Conservation (phyloP, 2,797 vertebrate species). For the Microchirus variegatus region DNA sequence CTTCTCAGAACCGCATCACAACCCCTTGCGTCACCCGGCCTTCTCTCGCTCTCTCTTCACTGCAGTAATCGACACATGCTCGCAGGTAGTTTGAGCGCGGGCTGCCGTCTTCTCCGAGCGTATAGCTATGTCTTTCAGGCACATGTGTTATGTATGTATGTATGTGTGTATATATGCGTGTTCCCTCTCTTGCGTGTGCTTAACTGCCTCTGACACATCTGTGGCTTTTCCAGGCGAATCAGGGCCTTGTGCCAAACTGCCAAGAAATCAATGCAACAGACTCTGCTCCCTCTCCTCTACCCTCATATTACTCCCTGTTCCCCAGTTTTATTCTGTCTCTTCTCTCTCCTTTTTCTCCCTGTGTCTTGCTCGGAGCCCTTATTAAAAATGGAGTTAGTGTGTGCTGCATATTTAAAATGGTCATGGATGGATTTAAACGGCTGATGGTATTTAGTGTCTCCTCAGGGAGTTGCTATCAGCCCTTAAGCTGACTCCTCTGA, state of each 20-base stretch:
- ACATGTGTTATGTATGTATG: slow-evolving; percentile 17
- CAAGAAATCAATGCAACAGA: slow-evolving; percentile 76
- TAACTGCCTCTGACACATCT: slow-evolving; percentile 74
- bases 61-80: slow-evolving; percentile 39
- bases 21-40: slow-evolving; percentile 56
- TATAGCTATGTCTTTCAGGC: slow-evolving; percentile 7
- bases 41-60: slow-evolving; percentile 49
- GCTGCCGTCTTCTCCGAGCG: slow-evolving; percentile 14
- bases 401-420: slow-evolving; percentile 78
- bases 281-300: slow-evolving; percentile 45
- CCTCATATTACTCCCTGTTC: slow-evolving; percentile 12
- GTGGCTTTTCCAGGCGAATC: slow-evolving; percentile 72
- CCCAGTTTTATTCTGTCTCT: slow-evolving; percentile 28
- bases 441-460: slow-evolving; percentile 82
- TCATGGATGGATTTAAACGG: slow-evolving; percentile 80
- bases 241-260: slow-evolving; percentile 68
- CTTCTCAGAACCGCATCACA: slow-evolving; percentile 59
- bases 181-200: slow-evolving; percentile 52
- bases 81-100: slow-evolving; percentile 18
- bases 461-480: slow-evolving; percentile 77
- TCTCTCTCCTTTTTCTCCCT: slow-evolving; percentile 21
- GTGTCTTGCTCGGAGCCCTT: slow-evolving; percentile 71
- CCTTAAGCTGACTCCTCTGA: slow-evolving; percentile 79
- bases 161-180: slow-evolving; percentile 33
- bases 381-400: slow-evolving; percentile 79